phyloP scores from a whole-genome alignment of 1,140 invertebrate genomes.

The Aphidius ervi region DNA sequence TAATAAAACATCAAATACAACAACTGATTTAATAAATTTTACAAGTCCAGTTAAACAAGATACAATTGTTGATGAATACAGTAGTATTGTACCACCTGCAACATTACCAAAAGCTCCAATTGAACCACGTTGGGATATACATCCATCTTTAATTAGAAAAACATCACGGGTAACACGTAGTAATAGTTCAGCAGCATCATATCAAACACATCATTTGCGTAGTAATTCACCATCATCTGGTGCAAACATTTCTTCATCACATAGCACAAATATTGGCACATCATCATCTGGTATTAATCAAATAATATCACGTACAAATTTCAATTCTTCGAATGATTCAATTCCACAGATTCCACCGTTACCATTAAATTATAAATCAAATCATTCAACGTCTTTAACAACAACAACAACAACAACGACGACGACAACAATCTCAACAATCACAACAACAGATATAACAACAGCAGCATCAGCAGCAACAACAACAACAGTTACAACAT shows the following conservation, averaged over 20 bases:
- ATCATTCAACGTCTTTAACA: slow-evolving; percentile 30
- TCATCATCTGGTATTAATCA: slow-evolving; percentile 43
- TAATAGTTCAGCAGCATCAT: slow-evolving; percentile 45
- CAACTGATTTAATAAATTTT: slow-evolving; percentile 70
- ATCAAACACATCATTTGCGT: slow-evolving; percentile 44
- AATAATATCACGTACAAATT: slow-evolving; percentile 42
- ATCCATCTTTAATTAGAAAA: slow-evolving; percentile 43
- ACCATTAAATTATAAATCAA: slow-evolving; percentile 44
- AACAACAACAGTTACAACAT: slow-evolving; percentile 3
- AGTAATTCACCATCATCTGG: slow-evolving; percentile 45
- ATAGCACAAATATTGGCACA: slow-evolving; percentile 44
- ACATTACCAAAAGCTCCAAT: slow-evolving; percentile 40
- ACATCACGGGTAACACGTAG: slow-evolving; percentile 45
- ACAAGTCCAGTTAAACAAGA: slow-evolving; percentile 58
- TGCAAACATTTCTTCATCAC: slow-evolving; percentile 43
- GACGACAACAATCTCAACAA: no score
- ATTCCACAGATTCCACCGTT: slow-evolving; percentile 47
- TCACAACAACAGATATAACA: no score
- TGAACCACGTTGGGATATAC: slow-evolving; percentile 50
- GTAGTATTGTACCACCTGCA: slow-evolving; percentile 36
- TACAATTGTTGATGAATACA: slow-evolving; percentile 41
- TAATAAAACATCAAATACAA: slow-evolving; percentile 46
- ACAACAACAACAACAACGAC: background rate
- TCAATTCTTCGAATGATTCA: slow-evolving; percentile 28
- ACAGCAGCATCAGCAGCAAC: no score